A percentile compares a stretch with the other conserved stretches of the same genome.
Evolutionary conservation across 1,140 invertebrate species (phyloP).

Genomic region (Probaryconus sp.): DNA sequence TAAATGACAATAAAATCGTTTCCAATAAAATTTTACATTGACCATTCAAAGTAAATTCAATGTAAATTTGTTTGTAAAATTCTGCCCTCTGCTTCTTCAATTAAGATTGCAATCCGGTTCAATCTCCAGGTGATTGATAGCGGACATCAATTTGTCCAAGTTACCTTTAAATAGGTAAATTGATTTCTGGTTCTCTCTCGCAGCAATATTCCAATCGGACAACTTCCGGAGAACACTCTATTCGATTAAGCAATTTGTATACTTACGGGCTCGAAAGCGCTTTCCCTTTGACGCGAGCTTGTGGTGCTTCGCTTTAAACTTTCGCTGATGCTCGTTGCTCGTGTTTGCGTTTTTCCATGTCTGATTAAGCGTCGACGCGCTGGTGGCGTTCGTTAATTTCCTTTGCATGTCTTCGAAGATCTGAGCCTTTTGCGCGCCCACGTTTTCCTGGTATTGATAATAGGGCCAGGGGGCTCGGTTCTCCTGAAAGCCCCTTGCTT

Average conservation of each 20-base stretch:
- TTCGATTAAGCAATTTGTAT: conserved; percentile 22
- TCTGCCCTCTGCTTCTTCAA: too few relatives aligned
- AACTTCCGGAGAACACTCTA: conserved; percentile 6
- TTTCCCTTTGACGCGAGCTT: conserved; percentile 70
- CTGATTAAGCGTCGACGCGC: conserved; percentile 30
- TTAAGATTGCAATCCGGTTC: conserved; percentile 2
- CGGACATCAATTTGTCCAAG: conserved; percentile 24
- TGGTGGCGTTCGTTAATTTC: conserved; percentile 67
- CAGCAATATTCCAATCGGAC: conserved; percentile 7
- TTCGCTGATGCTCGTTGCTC: conserved; percentile 66
- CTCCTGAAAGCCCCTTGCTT: conserved; percentile 32
- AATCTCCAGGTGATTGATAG: conserved; percentile 13
- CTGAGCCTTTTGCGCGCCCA: conserved; percentile 67
- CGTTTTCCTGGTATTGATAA: conserved; percentile 61
- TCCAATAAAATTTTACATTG: too few relatives aligned
- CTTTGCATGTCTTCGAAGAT: conserved; percentile 72
- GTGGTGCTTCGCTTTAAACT: conserved; percentile 73
- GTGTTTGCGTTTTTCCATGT: conserved; percentile 61
- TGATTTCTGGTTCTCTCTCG: background rate
- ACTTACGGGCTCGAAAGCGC: conserved; percentile 71
- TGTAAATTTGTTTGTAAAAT: too few relatives aligned
- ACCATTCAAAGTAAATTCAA: too few relatives aligned
- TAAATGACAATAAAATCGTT: too few relatives aligned
- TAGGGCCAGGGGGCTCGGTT: conserved; percentile 60
- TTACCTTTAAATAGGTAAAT: conserved; percentile 11